phyloP scores from a whole-genome alignment of 2,797 vertebrate species.

The Hyperoplus lanceolatus region DNA sequence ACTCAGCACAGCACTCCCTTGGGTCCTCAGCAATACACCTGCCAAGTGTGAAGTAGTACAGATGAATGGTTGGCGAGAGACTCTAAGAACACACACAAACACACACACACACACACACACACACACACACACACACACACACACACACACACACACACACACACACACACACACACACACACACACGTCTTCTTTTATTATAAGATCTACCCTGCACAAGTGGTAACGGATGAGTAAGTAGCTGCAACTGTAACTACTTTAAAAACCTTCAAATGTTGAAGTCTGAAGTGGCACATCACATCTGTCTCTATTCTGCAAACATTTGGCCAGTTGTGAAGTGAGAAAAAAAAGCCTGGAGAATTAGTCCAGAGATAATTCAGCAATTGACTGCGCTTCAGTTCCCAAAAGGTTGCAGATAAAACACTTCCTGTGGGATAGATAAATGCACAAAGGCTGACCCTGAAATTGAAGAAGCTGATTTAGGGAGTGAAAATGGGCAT shows the following conservation, averaged over 20 bases:
- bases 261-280: slow-evolving; percentile 38
- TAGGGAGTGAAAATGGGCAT: slow-evolving; percentile 70
- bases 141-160: too few species aligned
- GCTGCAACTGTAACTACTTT: slow-evolving; percentile 23
- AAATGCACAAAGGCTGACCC: slow-evolving; percentile 62
- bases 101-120: too few species aligned
- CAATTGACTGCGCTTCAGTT: slow-evolving; percentile 41
- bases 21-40: too few species aligned
- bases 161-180: too few species aligned
- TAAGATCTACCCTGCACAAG: slow-evolving; percentile 11
- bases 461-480: slow-evolving; percentile 72
- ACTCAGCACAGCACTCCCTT: too few species aligned
- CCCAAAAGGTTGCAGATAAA: slow-evolving; percentile 59
- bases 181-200: too few species aligned
- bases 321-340: slow-evolving; percentile 49
- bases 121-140: too few species aligned
- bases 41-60: too few species aligned
- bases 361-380: slow-evolving; percentile 51
- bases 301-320: slow-evolving; percentile 50
- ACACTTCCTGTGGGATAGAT: slow-evolving; percentile 53
- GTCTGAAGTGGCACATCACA: slow-evolving; percentile 33
- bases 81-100: too few species aligned
- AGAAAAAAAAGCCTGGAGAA: slow-evolving; percentile 24
- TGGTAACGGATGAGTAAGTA: background rate
- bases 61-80: too few species aligned